Conservation (phyloP, 2,113 vertebrate species). For the Cricetomys ansorgei region DNA sequence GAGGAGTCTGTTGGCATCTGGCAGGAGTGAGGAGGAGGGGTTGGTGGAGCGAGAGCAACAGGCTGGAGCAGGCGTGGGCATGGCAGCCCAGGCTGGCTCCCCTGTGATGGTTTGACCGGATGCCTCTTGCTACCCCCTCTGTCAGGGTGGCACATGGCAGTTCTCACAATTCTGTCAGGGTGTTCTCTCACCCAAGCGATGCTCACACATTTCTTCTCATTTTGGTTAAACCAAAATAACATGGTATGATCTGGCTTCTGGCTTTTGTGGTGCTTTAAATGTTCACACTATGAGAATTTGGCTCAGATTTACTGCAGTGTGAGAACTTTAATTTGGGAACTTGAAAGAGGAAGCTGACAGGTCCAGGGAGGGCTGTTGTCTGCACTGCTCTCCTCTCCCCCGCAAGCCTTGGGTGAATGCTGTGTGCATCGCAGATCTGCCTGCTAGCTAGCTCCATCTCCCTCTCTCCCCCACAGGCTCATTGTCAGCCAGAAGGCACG, state of each 20-base stretch:
- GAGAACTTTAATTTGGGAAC: conserved; percentile 64
- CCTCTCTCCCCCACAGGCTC: conserved; percentile 86
- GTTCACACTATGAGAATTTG: conserved; percentile 48
- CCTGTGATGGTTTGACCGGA: neutral
- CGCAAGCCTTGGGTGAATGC: neutral
- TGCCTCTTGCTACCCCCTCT: neutral
- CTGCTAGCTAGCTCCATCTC: neutral
- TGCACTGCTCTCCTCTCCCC: neutral
- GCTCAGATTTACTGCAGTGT: conserved; percentile 48
- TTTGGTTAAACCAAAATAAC: conserved; percentile 53
- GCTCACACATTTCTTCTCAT: conserved; percentile 25
- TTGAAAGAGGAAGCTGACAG: conserved; percentile 45
- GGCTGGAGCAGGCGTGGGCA: neutral
- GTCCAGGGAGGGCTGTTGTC: neutral
- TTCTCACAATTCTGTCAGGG: neutral
- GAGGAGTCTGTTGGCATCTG: neutral
- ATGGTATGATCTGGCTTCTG: conserved; percentile 65
- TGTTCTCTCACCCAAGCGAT: neutral
- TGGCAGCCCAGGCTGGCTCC: neutral
- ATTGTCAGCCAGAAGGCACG: conserved; percentile 98
- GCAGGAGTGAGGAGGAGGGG: neutral
- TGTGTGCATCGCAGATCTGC: neutral
- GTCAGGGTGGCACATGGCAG: conserved; percentile 54
- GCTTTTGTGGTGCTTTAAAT: conserved; percentile 58
- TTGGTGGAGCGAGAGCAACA: neutral